Conservation (phyloP, 2,113 vertebrate species). For the Malurus melanocephalus region DNA sequence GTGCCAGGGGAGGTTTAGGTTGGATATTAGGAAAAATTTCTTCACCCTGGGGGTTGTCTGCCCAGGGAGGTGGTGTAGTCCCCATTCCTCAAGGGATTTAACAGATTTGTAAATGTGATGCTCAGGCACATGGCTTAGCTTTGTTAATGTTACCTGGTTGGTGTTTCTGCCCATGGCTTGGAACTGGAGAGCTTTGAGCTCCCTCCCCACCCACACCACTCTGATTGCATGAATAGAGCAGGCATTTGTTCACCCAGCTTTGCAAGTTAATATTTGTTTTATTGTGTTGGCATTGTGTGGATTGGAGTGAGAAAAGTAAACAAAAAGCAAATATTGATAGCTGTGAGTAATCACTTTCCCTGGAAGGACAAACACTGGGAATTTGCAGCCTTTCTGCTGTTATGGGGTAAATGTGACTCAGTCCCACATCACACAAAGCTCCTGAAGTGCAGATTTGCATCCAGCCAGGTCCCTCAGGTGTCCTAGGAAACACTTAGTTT, state of each 20-base stretch:
- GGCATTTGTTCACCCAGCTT: background rate
- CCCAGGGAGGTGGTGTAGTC: background rate
- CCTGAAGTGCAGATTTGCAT: background rate
- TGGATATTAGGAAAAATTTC: background rate
- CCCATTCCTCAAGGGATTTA: background rate
- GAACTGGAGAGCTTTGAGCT: background rate
- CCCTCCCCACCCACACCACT: background rate
- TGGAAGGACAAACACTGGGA: background rate
- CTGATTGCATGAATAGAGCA: background rate
- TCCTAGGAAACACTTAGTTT: background rate
- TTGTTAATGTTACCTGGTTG: background rate
- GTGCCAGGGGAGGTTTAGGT: background rate
- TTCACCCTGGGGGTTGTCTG: too few species aligned
- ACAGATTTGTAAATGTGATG: background rate
- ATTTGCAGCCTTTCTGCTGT: background rate
- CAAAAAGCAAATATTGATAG: background rate
- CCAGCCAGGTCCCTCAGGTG: background rate
- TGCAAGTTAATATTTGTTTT: background rate
- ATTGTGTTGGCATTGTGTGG: background rate
- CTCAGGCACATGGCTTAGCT: background rate
- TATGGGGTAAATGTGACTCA: rapidly evolving
- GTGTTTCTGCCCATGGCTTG: background rate
- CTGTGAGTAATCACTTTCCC: background rate
- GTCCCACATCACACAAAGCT: rapidly evolving
- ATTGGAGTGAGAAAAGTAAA: background rate